These are phyloP conservation scores for Heliconius hortense DNA, from an alignment of 2,888 invertebrate genomes.

Conservation along the genomic window DNA sequence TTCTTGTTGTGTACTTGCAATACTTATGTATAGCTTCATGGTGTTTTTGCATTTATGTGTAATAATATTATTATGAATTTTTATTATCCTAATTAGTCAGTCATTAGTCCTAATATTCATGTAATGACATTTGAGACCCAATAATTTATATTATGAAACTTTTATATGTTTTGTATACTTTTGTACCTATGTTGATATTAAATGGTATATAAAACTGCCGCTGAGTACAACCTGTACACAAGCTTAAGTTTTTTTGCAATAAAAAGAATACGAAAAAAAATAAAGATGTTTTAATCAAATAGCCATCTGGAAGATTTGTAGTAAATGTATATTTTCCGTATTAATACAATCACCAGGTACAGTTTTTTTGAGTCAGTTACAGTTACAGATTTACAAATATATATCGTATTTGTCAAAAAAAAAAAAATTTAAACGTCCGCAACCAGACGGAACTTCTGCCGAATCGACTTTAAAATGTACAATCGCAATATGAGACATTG, in stretches of 20 bases:
- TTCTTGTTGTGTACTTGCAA: conserved; percentile 18
- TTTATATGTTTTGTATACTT: conserved; percentile 51
- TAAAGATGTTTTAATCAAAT: conserved; percentile 53
- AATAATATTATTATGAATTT: background rate
- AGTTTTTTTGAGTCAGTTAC: conserved; percentile 67
- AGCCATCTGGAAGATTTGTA: conserved; percentile 75
- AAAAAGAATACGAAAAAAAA: conserved; percentile 50
- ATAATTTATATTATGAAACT: conserved; percentile 38
- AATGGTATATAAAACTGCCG: conserved; percentile 42
- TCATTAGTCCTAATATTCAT: conserved; percentile 14
- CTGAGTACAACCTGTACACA: conserved; percentile 55
- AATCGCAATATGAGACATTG: conserved; percentile 55
- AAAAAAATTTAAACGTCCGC: conserved; percentile 57
- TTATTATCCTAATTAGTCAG: too few relatives aligned
- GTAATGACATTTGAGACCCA: conserved; percentile 8
- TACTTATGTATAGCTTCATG: conserved; percentile 2
- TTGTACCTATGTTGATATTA: conserved; percentile 48
- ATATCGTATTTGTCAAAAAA: conserved; percentile 65
- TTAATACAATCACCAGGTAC: conserved; percentile 81
- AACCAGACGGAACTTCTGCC: conserved; percentile 59
- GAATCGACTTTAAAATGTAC: conserved; percentile 55
- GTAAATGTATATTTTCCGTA: conserved; percentile 80
- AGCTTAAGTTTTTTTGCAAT: conserved; percentile 74
- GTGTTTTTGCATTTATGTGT: conserved; percentile 4
- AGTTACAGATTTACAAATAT: conserved; percentile 76